Conservation (phyloP, 2,888 invertebrate species). For the Epicampocera succincta region DNA sequence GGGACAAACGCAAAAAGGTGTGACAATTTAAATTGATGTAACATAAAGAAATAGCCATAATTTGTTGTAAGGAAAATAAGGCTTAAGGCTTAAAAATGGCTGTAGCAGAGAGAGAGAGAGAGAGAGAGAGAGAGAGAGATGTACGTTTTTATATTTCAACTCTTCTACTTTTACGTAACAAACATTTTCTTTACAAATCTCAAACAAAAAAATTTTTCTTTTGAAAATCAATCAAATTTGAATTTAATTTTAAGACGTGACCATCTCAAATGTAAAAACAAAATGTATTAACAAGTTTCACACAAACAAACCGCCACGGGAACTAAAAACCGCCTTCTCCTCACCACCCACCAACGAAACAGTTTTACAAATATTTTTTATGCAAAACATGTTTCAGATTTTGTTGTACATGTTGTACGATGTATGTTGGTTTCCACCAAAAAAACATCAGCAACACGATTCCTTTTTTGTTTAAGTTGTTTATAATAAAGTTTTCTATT, state of each 20-base stretch:
- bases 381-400: slow-evolving; percentile 30
- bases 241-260: not conserved
- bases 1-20: not conserved
- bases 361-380: slow-evolving; percentile 35
- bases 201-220: not conserved
- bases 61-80: no score
- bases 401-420: slow-evolving; percentile 18
- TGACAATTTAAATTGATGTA: slow-evolving; percentile 15
- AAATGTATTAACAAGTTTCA: not conserved
- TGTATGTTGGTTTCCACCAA: no score
- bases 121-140: no score
- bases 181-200: not conserved
- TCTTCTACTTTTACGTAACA: not conserved
- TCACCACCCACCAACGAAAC: not conserved
- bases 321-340: no score
- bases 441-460: slow-evolving; percentile 6
- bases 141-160: not conserved
- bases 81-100: no score
- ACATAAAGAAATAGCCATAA: not conserved
- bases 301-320: no score
- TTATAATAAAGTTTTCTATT: not conserved
- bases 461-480: not conserved
- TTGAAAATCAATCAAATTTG: not conserved
- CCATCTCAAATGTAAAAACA: not conserved
- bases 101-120: no score